Conservation (phyloP, 2,888 invertebrate species). For the Pseudococcus viburni region DNA sequence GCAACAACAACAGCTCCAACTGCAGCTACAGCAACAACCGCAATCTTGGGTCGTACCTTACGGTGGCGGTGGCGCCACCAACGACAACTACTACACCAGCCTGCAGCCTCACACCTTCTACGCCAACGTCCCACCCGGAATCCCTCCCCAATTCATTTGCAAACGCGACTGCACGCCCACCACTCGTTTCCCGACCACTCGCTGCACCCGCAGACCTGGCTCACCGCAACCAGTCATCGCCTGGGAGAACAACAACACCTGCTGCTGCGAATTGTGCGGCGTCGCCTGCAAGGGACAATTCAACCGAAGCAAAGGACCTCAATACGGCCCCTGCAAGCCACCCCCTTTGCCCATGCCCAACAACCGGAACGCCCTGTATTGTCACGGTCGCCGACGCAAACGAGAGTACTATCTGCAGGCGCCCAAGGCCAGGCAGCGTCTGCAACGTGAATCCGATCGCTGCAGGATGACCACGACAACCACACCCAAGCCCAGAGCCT, state of each 20-base stretch:
- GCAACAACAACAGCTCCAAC: not conserved
- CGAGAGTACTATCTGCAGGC: constrained; percentile 40
- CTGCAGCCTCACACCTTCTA: constrained; percentile 13
- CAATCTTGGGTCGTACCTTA: not conserved
- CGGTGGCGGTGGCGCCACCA: not conserved
- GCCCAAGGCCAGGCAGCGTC: constrained; percentile 32
- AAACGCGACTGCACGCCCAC: constrained; percentile 11
- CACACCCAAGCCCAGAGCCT: constrained; percentile 1
- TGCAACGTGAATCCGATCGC: constrained; percentile 8
- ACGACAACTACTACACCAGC: constrained; percentile 5
- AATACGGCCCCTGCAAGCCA: constrained; percentile 16
- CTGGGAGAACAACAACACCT: constrained; percentile 37
- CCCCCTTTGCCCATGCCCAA: not conserved
- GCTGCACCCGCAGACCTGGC: constrained; percentile 13
- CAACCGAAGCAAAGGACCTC: not conserved
- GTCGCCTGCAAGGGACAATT: not conserved
- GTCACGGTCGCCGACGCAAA: not conserved
- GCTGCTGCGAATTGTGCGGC: not conserved
- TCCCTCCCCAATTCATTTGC: not conserved
- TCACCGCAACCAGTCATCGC: not conserved
- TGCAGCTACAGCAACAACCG: not conserved
- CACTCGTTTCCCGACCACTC: constrained; percentile 16
- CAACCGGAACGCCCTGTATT: not conserved
- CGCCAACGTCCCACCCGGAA: not conserved
- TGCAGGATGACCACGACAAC: constrained; percentile 9